phyloP scores from a whole-genome alignment of 2,113 vertebrate species.

The Eulemur rufifrons region DNA sequence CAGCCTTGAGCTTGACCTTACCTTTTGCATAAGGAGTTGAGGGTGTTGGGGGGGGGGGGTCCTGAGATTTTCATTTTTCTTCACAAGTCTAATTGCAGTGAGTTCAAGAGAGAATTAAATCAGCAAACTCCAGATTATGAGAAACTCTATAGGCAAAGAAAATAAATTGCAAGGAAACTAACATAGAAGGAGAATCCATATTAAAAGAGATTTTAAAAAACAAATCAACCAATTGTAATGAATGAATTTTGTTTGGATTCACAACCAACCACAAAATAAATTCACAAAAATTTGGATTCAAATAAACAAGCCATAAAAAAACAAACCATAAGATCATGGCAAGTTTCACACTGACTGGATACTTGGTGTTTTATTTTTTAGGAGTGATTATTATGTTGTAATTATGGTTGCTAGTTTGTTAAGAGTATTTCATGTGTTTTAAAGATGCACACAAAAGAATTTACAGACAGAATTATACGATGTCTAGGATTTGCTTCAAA shows the following conservation, averaged over 20 bases:
- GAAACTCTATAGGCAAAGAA: neutral
- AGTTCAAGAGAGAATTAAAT: neutral
- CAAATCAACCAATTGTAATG: neutral
- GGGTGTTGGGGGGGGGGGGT: too few species aligned
- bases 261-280: conserved; percentile 21
- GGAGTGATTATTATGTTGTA: neutral
- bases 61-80: too few species aligned
- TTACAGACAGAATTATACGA: neutral
- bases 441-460: neutral
- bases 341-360: neutral
- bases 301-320: neutral
- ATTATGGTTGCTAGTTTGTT: neutral
- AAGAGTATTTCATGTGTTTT: neutral
- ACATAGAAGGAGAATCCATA: neutral
- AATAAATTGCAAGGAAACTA: neutral
- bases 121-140: neutral
- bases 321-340: neutral
- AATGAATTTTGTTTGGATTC: neutral
- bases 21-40: too few species aligned
- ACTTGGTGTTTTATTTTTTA: neutral
- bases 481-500: neutral
- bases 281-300: neutral
- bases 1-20: too few species aligned
- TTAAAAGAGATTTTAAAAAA: neutral
- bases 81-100: neutral